Evolutionary conservation across 2,888 invertebrate genomes (phyloP).

Genomic region (Platypus cylindrus): DNA sequence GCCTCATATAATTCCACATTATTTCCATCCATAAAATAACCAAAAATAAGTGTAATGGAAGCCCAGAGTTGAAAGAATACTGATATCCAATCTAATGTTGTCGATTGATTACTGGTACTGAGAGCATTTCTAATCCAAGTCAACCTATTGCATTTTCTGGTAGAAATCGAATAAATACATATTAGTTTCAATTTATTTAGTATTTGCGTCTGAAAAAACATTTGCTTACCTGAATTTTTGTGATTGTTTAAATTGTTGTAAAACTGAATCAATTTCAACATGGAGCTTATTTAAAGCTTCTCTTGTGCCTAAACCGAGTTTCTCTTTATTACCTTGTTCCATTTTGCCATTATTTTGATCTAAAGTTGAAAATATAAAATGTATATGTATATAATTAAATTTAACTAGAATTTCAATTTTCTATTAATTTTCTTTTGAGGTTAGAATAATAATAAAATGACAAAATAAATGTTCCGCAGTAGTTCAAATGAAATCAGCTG

Average conservation of each 20-base stretch:
- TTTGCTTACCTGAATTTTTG: conserved; percentile 28
- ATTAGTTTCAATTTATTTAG: no score
- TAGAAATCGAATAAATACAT: no score
- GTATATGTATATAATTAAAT: no score
- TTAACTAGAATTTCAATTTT: no score
- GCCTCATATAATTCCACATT: conserved; percentile 38
- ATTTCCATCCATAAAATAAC: conserved; percentile 21
- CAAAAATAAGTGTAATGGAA: conserved; percentile 36
- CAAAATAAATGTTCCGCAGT: no score
- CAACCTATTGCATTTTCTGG: conserved; percentile 33
- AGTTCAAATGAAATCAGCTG: no score
- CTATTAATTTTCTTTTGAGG: no score
- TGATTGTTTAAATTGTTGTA: conserved; percentile 46
- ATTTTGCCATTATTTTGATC: conserved; percentile 19
- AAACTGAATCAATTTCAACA: conserved; percentile 52
- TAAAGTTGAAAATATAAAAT: no score
- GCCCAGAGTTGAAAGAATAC: conserved; percentile 43
- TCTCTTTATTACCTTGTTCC: conserved; percentile 20
- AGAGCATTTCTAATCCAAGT: conserved; percentile 41
- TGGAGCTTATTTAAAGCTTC: conserved; percentile 57
- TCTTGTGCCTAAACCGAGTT: conserved; percentile 49
- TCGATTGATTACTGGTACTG: conserved; percentile 44
- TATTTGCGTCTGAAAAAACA: no score
- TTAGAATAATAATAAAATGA: conserved; percentile 1
- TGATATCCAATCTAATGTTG: conserved; percentile 56